Evolutionary conservation across 2,888 invertebrate species (phyloP), one percentile per base, ranked within the genome.

Genomic region (Cheilosia scutellata): DNA sequence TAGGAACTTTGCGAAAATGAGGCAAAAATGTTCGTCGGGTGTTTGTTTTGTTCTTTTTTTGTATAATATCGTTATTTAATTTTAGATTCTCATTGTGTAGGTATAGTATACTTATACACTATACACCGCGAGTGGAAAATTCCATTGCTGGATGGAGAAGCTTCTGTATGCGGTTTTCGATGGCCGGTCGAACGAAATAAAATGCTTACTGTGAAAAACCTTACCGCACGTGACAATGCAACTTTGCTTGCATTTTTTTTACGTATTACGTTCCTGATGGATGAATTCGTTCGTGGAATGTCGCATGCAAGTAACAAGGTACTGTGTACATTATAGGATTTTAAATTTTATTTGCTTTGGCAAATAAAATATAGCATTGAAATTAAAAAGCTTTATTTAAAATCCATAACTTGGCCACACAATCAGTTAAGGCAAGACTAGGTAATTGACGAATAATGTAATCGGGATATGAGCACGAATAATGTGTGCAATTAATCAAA

Each of bases 81-180:
- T 72, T 79, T 79, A 79, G 79, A 79, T 47, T 53, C 71, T 27
- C 5, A 11, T 47, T 40, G 37, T 47, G 53, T 55, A n/a, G n/a
- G n/a, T n/a, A n/a, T n/a, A n/a, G n/a, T n/a, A n/a, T n/a, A n/a
- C n/a, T n/a, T n/a, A n/a, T n/a, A n/a, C n/a, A n/a, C n/a, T n/a
- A 70, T 71, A 44, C 33, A 62, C 20, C 20, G 62, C 70, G 16
- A 57, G 72, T 79, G 79, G 79, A 79, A 79, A 79, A 66, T 79
- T 79, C 79, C 79, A 79, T 60, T 79, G 53, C 65, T 58, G 65
- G 72, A 72, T 79, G 79, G 57, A 37, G 79, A 60, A 40, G 72
- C 79, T 72, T 62, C 44, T 78, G 78, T 79, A 44, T 72, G 70
- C 63, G 71, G 51, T 57, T 53, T 60, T 37, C 55, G 62, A 63